Conservation (phyloP, 2,888 invertebrate species). For the Thelaira solivaga region DNA sequence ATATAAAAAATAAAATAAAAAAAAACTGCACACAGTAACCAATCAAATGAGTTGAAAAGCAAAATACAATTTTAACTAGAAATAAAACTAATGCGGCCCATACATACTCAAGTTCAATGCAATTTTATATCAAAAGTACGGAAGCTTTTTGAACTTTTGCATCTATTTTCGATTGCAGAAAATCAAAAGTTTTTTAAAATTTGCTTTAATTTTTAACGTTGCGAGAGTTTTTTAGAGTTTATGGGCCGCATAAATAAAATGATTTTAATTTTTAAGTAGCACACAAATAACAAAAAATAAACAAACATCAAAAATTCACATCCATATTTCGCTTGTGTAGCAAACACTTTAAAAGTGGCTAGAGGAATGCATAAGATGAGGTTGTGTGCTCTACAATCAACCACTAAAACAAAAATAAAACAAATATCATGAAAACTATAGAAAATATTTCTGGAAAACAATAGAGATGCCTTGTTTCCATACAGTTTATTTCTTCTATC, state of each 20-base stretch:
- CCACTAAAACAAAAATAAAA: slow-evolving; percentile 29
- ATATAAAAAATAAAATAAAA: not conserved
- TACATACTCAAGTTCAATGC: no score
- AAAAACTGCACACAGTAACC: slow-evolving; percentile 44
- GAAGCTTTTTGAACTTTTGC: no score
- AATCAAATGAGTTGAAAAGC: not conserved
- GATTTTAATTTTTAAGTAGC: no score
- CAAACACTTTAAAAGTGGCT: slow-evolving; percentile 44
- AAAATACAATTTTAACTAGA: slow-evolving; percentile 18
- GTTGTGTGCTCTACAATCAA: slow-evolving; percentile 34
- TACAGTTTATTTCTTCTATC: not conserved
- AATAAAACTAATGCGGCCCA: slow-evolving; percentile 12
- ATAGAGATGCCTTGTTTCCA: slow-evolving; percentile 58
- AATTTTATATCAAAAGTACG: no score
- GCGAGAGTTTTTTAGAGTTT: no score
- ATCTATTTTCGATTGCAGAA: no score
- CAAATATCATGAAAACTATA: slow-evolving; percentile 23
- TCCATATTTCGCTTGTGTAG: slow-evolving; percentile 6
- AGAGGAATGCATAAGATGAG: slow-evolving; percentile 43
- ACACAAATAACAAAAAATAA: not conserved
- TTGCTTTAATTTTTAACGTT: no score
- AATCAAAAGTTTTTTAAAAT: no score
- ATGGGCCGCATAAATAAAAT: no score
- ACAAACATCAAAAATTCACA: slow-evolving; percentile 6
- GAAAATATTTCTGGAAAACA: slow-evolving; percentile 46